Conservation (phyloP, 2,888 invertebrate genomes). For the Drepana falcataria region DNA sequence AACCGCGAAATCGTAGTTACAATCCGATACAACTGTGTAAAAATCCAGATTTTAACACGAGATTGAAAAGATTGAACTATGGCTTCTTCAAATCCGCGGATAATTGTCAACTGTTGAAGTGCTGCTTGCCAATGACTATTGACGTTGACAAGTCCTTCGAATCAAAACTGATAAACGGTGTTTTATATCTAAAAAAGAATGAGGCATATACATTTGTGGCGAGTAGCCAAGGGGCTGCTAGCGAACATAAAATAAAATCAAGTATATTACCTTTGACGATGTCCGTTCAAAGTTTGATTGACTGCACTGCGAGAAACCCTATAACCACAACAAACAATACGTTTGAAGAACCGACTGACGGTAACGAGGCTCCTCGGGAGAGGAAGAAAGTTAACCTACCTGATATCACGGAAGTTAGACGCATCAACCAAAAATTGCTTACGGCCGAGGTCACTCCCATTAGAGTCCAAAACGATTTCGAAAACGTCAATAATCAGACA, state of each 20-base stretch:
- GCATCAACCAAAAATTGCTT: conserved; percentile 51
- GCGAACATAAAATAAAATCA: conserved; percentile 10
- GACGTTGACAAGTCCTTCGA: conserved; percentile 63
- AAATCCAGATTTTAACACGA: conserved; percentile 69
- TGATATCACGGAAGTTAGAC: conserved; percentile 48
- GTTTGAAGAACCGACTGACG: conserved; percentile 2
- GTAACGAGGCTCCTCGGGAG: conserved; percentile 13
- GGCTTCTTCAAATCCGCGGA: conserved; percentile 51
- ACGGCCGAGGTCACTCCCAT: conserved; percentile 59
- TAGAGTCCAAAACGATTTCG: conserved; percentile 16
- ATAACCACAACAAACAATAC: neutral
- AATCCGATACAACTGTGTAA: conserved; percentile 59
- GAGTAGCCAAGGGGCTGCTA: conserved; percentile 5
- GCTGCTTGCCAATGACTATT: conserved; percentile 58
- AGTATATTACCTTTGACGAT: conserved; percentile 43
- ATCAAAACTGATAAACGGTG: conserved; percentile 45
- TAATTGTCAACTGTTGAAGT: conserved; percentile 48
- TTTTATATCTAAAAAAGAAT: conserved; percentile 37
- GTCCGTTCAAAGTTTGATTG: conserved; percentile 43
- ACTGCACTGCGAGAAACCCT: conserved; percentile 20
- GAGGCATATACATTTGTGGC: conserved; percentile 9
- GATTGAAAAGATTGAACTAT: conserved; percentile 50
- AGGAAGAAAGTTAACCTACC: conserved; percentile 51
- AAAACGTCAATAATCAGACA: neutral
- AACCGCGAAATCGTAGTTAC: conserved; percentile 52